phyloP scores from a whole-genome alignment of 2,888 invertebrate species.

The Saturnia pavonia region DNA sequence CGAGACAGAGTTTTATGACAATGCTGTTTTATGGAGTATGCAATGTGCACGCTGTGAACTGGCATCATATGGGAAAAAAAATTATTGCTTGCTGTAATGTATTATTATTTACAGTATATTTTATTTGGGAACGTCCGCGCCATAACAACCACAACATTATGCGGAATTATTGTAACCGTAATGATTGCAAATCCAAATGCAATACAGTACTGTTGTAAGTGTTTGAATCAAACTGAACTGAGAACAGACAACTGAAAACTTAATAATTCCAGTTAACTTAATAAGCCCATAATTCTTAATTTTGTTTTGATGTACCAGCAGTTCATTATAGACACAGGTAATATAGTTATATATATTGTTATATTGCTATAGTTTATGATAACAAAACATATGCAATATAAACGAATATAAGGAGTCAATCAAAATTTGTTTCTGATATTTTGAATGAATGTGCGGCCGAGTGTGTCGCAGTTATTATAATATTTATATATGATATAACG shows the following conservation, averaged over 20 bases:
- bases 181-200: too few species aligned
- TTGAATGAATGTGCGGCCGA: background rate
- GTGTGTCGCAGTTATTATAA: background rate
- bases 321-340: background rate
- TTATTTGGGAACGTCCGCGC: background rate
- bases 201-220: too few species aligned
- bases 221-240: too few species aligned
- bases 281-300: background rate
- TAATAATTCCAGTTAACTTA: too few species aligned
- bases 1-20: slow-evolving; percentile 17
- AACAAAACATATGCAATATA: too few species aligned
- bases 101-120: background rate
- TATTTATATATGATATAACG: background rate
- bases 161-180: too few species aligned
- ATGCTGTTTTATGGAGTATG: background rate
- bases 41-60: background rate
- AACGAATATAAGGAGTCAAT: background rate
- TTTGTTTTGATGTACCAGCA: background rate
- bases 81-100: background rate
- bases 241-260: too few species aligned
- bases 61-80: background rate
- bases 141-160: too few species aligned
- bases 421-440: background rate
- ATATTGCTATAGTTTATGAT: too few species aligned
- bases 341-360: too few species aligned